Evolutionary conservation across 2,113 vertebrate genomes (phyloP).

Genomic region (Sapayoa aenigma): DNA sequence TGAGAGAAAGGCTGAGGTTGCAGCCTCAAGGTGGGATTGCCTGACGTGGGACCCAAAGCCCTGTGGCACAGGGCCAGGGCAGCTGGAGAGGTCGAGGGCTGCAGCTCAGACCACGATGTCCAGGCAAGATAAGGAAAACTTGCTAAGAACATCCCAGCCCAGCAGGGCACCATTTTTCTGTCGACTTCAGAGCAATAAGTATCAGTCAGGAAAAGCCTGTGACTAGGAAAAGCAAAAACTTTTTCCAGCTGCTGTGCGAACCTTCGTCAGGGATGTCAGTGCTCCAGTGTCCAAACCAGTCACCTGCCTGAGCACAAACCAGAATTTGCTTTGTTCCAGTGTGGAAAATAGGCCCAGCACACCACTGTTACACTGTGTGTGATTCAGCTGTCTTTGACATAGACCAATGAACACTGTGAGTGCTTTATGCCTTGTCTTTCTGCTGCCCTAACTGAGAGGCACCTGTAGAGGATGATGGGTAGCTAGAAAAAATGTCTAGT

Average conservation of each 20-base stretch:
- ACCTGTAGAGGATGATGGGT: background rate
- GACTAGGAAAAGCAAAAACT: background rate
- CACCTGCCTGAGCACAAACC: background rate
- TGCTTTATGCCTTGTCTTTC: background rate
- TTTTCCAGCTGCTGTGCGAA: background rate
- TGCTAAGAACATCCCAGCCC: background rate
- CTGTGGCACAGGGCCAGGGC: background rate
- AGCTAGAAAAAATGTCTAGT: background rate
- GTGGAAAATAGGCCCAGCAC: background rate
- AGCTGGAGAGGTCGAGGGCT: rapidly evolving
- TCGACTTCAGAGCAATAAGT: background rate
- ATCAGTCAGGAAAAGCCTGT: background rate
- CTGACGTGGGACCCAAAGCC: rapidly evolving
- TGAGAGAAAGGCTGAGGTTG: background rate
- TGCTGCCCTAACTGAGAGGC: background rate
- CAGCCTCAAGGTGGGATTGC: background rate
- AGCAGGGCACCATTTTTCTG: background rate
- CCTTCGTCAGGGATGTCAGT: background rate
- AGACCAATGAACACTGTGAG: background rate
- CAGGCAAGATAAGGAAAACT: background rate
- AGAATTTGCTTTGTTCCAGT: background rate
- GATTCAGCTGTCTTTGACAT: background rate
- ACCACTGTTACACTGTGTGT: background rate
- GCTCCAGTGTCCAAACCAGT: background rate
- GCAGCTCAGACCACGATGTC: rapidly evolving